Evolutionary conservation across 1,140 invertebrate genomes (phyloP).

Genomic region (Drosophila funebris): DNA sequence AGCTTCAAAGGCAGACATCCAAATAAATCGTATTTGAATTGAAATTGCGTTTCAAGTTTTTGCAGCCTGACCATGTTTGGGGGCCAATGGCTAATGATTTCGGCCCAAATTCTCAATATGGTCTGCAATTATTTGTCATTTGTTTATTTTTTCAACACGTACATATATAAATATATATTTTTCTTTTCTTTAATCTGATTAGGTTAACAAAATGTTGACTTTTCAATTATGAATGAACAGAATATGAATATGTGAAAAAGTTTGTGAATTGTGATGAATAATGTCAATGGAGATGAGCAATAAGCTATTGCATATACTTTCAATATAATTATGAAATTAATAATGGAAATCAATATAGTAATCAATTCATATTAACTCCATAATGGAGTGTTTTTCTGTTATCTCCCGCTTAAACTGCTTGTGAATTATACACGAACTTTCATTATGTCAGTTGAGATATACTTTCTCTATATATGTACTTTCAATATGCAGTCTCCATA

Average conservation of each 20-base stretch:
- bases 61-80: constrained; percentile 27
- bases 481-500: too few species aligned
- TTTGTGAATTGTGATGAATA: too few species aligned
- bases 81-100: constrained; percentile 28
- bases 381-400: too few species aligned
- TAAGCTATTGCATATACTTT: too few species aligned
- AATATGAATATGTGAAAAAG: too few species aligned
- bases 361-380: too few species aligned
- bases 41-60: constrained; percentile 62
- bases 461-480: neutral
- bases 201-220: neutral
- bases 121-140: constrained; percentile 6
- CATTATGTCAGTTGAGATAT: neutral
- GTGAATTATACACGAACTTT: neutral
- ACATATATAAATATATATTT: neutral
- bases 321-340: too few species aligned
- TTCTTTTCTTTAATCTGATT: neutral
- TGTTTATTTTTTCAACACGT: neutral
- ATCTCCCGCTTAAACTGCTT: neutral
- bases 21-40: constrained; percentile 76
- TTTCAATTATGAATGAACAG: too few species aligned
- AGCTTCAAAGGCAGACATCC: constrained; percentile 62
- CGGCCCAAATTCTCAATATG: neutral
- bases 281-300: too few species aligned
- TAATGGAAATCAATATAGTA: too few species aligned